A percentile compares a stretch with the other conserved stretches of the same genome.
These are phyloP conservation scores for Lasioglossum baleicum DNA, from an alignment of 1,140 invertebrate genomes.

Conservation along the genomic window DNA sequence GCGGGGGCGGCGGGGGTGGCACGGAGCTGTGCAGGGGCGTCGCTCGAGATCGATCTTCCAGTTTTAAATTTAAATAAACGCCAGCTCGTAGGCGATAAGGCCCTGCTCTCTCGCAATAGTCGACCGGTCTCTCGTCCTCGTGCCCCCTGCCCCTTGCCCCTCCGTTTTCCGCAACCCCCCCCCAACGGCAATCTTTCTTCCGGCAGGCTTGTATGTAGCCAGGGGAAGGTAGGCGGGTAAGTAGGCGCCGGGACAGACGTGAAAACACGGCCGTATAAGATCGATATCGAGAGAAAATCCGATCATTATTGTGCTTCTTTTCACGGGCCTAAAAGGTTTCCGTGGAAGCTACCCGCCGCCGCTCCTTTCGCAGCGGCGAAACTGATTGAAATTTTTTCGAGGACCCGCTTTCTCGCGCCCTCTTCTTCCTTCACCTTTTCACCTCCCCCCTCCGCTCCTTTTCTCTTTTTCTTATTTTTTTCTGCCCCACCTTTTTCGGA, in stretches of 20 bases:
- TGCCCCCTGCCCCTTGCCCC: constrained; percentile 2
- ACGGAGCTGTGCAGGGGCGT: constrained; percentile 51
- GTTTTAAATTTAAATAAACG: constrained; percentile 79
- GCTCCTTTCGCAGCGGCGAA: constrained; percentile 18
- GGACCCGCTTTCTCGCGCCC: background rate
- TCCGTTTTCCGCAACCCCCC: too few species aligned
- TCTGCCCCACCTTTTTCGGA: background rate
- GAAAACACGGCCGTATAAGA: constrained; percentile 38
- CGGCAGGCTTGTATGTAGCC: constrained; percentile 24
- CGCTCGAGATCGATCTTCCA: constrained; percentile 71
- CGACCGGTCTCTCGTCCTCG: constrained; percentile 1
- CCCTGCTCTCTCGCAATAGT: constrained; percentile 52
- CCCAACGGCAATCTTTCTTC: constrained; percentile 57
- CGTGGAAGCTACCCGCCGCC: constrained; percentile 13
- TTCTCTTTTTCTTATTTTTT: background rate
- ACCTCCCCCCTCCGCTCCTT: too few species aligned
- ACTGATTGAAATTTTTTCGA: constrained; percentile 48
- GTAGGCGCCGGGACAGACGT: constrained; percentile 36
- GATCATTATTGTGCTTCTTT: constrained; percentile 55
- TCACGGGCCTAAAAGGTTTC: constrained; percentile 42
- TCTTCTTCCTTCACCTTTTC: background rate
- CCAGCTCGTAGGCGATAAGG: constrained; percentile 71
- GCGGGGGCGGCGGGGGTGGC: background rate
- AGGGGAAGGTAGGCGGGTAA: background rate
- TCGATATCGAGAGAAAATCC: constrained; percentile 59